Evolutionary conservation across 2,888 invertebrate genomes (phyloP).

Genomic region (Clanis bilineata): DNA sequence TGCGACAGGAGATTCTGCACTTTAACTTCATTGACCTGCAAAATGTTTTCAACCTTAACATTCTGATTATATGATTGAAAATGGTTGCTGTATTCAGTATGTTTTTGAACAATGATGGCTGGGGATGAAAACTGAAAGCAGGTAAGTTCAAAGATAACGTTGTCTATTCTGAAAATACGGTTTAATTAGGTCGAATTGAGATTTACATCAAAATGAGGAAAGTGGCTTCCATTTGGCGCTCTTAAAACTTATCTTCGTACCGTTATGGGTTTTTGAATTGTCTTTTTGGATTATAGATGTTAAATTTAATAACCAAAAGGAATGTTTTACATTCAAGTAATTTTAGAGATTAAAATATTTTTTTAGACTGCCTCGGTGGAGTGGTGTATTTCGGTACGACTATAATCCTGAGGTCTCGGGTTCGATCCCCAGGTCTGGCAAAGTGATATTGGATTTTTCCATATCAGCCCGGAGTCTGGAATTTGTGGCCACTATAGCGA

Average conservation of each 20-base stretch:
- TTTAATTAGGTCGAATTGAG: constrained; percentile 70
- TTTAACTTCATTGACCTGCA: constrained; percentile 28
- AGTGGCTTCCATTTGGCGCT: constrained; percentile 12
- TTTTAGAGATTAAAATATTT: too few relatives aligned
- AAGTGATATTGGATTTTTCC: too few relatives aligned
- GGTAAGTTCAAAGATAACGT: constrained; percentile 78
- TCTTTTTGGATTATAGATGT: constrained; percentile 8
- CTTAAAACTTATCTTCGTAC: constrained; percentile 9
- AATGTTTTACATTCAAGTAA: neutral
- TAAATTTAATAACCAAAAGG: neutral
- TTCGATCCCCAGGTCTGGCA: too few relatives aligned
- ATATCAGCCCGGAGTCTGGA: too few relatives aligned
- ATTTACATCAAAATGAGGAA: constrained; percentile 40
- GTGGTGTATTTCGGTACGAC: too few relatives aligned
- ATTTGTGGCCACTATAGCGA: too few relatives aligned
- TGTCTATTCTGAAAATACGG: constrained; percentile 58
- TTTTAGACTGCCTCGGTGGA: too few relatives aligned
- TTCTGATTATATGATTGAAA: constrained; percentile 19
- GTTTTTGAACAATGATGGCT: constrained; percentile 40
- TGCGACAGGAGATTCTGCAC: constrained; percentile 47
- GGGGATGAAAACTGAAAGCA: constrained; percentile 57
- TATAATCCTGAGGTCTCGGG: too few relatives aligned
- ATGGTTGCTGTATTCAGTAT: constrained; percentile 13
- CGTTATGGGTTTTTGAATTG: constrained; percentile 7
- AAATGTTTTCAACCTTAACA: constrained; percentile 31